Conservation (phyloP, 2,888 invertebrate species). For the Cremastinae sp. region DNA sequence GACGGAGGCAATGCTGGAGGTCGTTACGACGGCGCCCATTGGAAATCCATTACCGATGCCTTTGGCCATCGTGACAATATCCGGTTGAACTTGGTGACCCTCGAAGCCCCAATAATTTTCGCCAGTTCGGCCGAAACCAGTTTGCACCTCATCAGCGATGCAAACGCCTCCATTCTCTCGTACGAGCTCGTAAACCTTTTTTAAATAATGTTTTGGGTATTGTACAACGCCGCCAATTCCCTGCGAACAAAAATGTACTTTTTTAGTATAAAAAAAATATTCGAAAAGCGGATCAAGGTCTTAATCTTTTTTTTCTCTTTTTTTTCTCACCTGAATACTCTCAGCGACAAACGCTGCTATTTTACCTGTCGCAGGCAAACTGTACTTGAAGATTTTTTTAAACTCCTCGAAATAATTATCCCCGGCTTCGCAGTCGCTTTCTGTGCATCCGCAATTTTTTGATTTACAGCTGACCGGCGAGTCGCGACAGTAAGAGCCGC, state of each 20-base stretch:
- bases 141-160: slow-evolving; percentile 97
- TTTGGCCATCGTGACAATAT: slow-evolving; percentile 98
- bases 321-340: slow-evolving; percentile 88
- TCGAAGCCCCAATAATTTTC: slow-evolving; percentile 98
- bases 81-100: slow-evolving; percentile 91
- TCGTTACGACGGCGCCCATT: slow-evolving; percentile 96
- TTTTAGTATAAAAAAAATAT: not conserved
- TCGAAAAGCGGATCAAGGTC: too few species aligned
- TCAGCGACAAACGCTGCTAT: slow-evolving; percentile 96
- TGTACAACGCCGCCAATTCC: slow-evolving; percentile 97
- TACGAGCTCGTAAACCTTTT: slow-evolving; percentile 89
- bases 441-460: slow-evolving; percentile 85
- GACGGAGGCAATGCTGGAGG: slow-evolving; percentile 90
- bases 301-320: slow-evolving; percentile 4
- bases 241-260: slow-evolving; percentile 58
- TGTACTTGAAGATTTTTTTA: slow-evolving; percentile 88
- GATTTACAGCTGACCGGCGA: slow-evolving; percentile 87
- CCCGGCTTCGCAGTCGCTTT: slow-evolving; percentile 86
- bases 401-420: slow-evolving; percentile 92
- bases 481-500: slow-evolving; percentile 93
- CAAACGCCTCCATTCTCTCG: slow-evolving; percentile 92
- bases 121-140: slow-evolving; percentile 97
- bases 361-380: slow-evolving; percentile 86
- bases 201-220: slow-evolving; percentile 93
- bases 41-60: slow-evolving; percentile 98